phyloP scores from a whole-genome alignment of 2,888 invertebrate genomes.

The Diaphora mendica region DNA sequence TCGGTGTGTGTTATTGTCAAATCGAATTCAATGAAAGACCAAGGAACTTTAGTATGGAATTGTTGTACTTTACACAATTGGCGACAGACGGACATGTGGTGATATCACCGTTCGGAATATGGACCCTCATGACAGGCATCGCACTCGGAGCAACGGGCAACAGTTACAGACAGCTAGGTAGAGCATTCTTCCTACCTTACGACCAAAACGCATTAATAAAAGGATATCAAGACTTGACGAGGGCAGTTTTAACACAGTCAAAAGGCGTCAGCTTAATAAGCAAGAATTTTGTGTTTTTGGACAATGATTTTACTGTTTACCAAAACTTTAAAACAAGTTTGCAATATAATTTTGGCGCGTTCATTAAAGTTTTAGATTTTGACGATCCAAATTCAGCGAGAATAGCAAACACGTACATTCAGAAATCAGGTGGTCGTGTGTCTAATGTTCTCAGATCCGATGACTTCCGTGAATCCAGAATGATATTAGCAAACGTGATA shows the following conservation, averaged over 20 bases:
- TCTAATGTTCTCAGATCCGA: constrained; percentile 79
- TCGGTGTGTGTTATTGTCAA: constrained; percentile 66
- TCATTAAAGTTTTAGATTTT: constrained; percentile 73
- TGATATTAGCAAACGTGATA: constrained; percentile 89
- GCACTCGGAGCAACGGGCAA: constrained; percentile 75
- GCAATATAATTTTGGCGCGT: constrained; percentile 72
- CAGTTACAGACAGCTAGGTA: constrained; percentile 67
- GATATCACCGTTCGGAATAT: constrained; percentile 82
- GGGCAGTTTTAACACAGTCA: constrained; percentile 64
- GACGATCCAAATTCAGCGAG: constrained; percentile 70
- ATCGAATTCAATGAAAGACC: constrained; percentile 75
- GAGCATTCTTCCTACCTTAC: constrained; percentile 72
- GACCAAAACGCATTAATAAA: constrained; percentile 58
- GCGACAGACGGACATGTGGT: constrained; percentile 77
- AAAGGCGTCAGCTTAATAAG: constrained; percentile 73
- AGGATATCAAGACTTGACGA: constrained; percentile 70
- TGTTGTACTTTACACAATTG: constrained; percentile 73
- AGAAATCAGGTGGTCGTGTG: constrained; percentile 73
- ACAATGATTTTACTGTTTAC: constrained; percentile 69
- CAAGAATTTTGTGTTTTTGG: constrained; percentile 77
- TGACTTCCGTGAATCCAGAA: constrained; percentile 85
- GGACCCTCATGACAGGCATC: constrained; percentile 81
- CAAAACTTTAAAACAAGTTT: constrained; percentile 62
- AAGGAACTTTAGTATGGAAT: constrained; percentile 78
- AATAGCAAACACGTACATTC: constrained; percentile 73